A percentile compares a stretch with the other conserved stretches of the same genome.
phyloP scores from a whole-genome alignment of 2,113 vertebrate species.

The Pycnonotus jocosus region DNA sequence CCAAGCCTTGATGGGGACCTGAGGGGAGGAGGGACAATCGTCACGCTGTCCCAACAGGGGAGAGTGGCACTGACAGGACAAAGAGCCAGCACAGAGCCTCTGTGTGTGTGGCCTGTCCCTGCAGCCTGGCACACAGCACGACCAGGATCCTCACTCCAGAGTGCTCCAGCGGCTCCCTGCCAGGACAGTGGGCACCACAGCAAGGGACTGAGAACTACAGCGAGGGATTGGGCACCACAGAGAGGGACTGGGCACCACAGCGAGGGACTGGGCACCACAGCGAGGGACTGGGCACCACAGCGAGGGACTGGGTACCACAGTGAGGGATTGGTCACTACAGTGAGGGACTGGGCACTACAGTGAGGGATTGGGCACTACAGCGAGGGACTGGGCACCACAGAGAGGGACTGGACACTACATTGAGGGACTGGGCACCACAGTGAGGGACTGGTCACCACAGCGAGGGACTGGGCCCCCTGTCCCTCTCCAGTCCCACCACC shows the following conservation, averaged over 20 bases:
- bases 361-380: fast-evolving
- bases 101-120: not conserved
- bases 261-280: fast-evolving
- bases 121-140: not conserved
- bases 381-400: fast-evolving
- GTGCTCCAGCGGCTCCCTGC: not conserved
- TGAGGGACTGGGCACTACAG: fast-evolving
- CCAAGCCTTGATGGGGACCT: conserved; percentile 84
- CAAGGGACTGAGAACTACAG: not conserved
- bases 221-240: fast-evolving
- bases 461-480: fast-evolving
- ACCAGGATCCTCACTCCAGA: not conserved
- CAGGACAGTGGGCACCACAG: not conserved
- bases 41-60: not conserved
- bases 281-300: fast-evolving
- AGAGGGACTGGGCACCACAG: not conserved
- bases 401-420: fast-evolving
- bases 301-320: fast-evolving
- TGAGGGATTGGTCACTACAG: fast-evolving
- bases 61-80: not conserved
- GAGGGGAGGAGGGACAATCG: not conserved
- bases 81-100: not conserved
- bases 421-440: fast-evolving
- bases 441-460: not conserved
- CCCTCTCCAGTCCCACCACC: not conserved